Base-by-base conservation (phyloP, 2,888 invertebrate species). In the Conus canariensis region DNA sequence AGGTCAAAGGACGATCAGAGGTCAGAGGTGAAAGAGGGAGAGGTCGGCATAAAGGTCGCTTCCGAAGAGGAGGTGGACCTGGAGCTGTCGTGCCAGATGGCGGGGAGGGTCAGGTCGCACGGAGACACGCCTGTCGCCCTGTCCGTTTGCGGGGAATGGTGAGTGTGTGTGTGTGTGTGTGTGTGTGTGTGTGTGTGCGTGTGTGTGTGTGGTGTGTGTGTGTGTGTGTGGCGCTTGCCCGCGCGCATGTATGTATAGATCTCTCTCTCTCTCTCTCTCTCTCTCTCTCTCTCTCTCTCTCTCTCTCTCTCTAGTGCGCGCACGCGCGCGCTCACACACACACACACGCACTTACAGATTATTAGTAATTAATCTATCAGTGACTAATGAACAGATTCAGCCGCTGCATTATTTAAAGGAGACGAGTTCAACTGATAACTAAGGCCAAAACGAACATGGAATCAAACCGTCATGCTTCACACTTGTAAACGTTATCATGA, bases 71-170 rank as follows among this genome's bases (percentile, higher is more conserved):
- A 90, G 88, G 83, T 90, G 80, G 90, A 91, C 19, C 82, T 87
- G 25, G 88, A 87, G 19, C 77, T 90, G 45, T 88, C 91, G 25
- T 94, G 94, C 90, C 93, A 93, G 86, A 94, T 93, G 91, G 91
- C 93, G 0, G 94, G 94, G 12, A 90, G 90, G 85, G 92, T 94
- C 7, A 91, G 91, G 30, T 92, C 92, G 22, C 92, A 93, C 64
- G 86, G 89, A 0, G 88, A 92, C 82, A 92, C 90, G 14, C 92
- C 45, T 45, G 45, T 45, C 45, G 45, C 45, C 5, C 64, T 16
- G 64, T 64, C 16, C 12, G 94, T 16, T 45, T 1, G 90, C 92
- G 93, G 90, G 94, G 94, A 70, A 91, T 94, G 93, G 94, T 94
- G 92, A 93, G 83, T 1, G 83, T 83, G 83, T 19, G 83, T 83